Base-by-base conservation (phyloP, 2,888 invertebrate species). In the Sympetrum striolatum region DNA sequence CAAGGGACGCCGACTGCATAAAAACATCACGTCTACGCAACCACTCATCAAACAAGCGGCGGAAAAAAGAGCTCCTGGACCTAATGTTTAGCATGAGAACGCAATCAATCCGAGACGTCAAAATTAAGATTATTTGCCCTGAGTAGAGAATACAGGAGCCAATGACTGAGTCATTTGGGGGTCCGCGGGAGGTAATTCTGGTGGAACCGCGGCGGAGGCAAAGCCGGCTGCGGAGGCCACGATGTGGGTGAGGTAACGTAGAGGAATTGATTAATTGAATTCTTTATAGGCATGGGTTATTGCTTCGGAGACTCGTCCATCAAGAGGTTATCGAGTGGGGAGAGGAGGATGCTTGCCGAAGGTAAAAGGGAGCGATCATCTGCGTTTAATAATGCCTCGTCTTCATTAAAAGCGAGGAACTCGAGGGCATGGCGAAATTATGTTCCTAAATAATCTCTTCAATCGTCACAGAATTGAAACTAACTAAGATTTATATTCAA, bases 191-290 rank as follows among this genome's bases (percentile, higher is more conserved):
- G 73, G 73, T 31, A 73, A 73, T 73, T 73, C 25, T 25, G 73
- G 31, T 14, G 73, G 73, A 18, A 14, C 25, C 25, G 73, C 25
- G 73, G 73, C 73, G 39, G 39, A 81, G 37, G 14, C 25, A 31
- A 31, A 73, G 31, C 12, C 25, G 48, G 22, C 44, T 14, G 0
- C 10, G 10, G 81, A n/a, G 25, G 44, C n/a, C 0, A n/a, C 37
- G 80, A 18, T 37, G 80, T 39, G 37, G 80, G 80, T 80, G 37
- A 37, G 39, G 39, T 37, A 39, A 80, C 37, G 80, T 3, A 22
- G 81, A 81, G n/a, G 48, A 48, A 53, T 81, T 81, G 81, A 81
- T 81, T 81, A 81, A 81, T 81, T 48, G 81, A 81, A 81, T 81
- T 44, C 81, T 81, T 81, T 81, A 81, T 81, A 25, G 80, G 80